A percentile compares a stretch with the other conserved stretches of the same genome.
These are phyloP conservation scores for Sitta carolinensis DNA, from an alignment of 2,797 vertebrate species.

Conservation along the genomic window DNA sequence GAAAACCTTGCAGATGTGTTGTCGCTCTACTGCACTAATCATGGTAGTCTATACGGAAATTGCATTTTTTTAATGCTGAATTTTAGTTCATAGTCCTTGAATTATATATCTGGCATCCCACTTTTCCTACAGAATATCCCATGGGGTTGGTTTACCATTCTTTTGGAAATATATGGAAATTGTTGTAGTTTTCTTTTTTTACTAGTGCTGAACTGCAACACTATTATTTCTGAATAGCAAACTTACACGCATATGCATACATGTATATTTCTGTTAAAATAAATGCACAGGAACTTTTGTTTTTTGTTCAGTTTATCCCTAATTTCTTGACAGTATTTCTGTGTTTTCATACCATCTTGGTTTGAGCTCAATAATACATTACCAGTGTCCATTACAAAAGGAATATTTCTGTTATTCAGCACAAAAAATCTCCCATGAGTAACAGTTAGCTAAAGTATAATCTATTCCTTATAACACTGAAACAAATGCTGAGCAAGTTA, in stretches of 20 bases:
- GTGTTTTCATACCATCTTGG: neutral
- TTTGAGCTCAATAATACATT: neutral
- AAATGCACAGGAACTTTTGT: neutral
- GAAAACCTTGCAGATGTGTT: neutral
- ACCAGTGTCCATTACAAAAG: neutral
- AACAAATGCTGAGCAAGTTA: neutral
- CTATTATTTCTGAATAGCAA: neutral
- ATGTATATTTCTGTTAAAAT: neutral
- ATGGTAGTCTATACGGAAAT: neutral
- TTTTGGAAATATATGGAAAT: neutral
- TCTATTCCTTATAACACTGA: neutral
- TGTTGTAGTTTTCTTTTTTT: neutral
- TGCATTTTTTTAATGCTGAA: neutral
- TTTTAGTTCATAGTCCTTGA: neutral
- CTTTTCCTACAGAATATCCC: neutral
- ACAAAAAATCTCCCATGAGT: neutral
- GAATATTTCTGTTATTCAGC: neutral
- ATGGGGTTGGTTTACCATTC: neutral
- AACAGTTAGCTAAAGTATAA: neutral
- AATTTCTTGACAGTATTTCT: neutral
- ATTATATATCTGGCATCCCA: neutral
- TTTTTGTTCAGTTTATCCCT: neutral
- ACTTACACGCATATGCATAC: neutral
- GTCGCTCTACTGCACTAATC: neutral
- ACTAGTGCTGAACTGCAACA: neutral